phyloP scores from a whole-genome alignment of 2,888 invertebrate genomes.

The Lasiommata megera region DNA sequence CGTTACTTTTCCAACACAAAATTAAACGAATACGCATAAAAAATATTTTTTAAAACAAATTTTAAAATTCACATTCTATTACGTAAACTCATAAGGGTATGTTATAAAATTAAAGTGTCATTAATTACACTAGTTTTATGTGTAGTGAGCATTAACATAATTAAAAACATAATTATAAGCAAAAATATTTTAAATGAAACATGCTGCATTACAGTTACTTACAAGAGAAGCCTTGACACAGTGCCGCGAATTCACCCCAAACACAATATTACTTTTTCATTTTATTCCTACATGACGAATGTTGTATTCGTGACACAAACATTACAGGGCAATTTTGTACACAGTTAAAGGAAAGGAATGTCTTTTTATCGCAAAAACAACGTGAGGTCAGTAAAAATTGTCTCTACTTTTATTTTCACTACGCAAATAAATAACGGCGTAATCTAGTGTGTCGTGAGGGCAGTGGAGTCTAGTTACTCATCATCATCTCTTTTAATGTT shows the following conservation, averaged over 20 bases:
- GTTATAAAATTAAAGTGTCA: neutral
- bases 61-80: neutral
- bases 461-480: too few species aligned
- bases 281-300: conserved; percentile 20
- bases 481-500: too few species aligned
- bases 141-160: neutral
- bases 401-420: neutral
- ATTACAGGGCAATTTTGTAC: conserved; percentile 47
- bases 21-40: neutral
- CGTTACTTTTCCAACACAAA: neutral
- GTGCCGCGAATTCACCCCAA: conserved; percentile 2
- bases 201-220: neutral
- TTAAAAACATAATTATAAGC: neutral
- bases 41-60: neutral
- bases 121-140: neutral
- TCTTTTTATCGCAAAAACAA: conserved; percentile 11
- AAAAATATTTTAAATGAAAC: neutral
- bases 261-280: conserved; percentile 19
- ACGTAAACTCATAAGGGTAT: neutral
- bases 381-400: conserved; percentile 6
- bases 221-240: conserved; percentile 4
- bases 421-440: too few species aligned
- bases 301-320: conserved; percentile 39
- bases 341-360: conserved; percentile 11
- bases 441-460: too few species aligned